Conservation (phyloP, 2,113 vertebrate species). For the Dicerorhinus sumatrensis region DNA sequence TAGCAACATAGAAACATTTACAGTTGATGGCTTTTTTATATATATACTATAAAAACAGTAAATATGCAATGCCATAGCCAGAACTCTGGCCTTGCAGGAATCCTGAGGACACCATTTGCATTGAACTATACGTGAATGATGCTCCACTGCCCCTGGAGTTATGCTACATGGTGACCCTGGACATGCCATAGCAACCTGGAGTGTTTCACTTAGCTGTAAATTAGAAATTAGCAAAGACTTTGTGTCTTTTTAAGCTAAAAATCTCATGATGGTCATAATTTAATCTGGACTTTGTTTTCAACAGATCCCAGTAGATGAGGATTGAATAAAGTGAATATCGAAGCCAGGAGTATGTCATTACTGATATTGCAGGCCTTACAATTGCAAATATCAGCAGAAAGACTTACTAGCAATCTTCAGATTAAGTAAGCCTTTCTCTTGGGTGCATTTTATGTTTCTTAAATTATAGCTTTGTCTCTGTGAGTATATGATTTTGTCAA, state of each 20-base stretch:
- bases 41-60: background rate
- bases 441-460: conserved; percentile 79
- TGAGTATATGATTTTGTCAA: conserved; percentile 73
- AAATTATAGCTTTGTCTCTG: conserved; percentile 78
- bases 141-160: background rate
- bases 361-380: conserved; percentile 85
- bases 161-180: background rate
- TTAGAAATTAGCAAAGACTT: conserved; percentile 63
- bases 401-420: conserved; percentile 82
- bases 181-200: background rate
- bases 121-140: background rate
- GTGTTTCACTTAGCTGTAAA: background rate
- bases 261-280: conserved; percentile 73
- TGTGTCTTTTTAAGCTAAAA: conserved; percentile 59
- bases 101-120: background rate
- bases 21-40: background rate
- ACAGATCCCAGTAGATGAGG: conserved; percentile 84
- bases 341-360: conserved; percentile 83
- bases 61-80: background rate
- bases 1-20: conserved; percentile 1
- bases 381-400: conserved; percentile 88
- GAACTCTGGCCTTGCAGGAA: background rate
- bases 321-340: conserved; percentile 85
- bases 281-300: conserved; percentile 85
- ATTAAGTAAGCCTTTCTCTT: conserved; percentile 86